Conservation (phyloP, 1,140 invertebrate species). For the Onthophagus taurus region DNA sequence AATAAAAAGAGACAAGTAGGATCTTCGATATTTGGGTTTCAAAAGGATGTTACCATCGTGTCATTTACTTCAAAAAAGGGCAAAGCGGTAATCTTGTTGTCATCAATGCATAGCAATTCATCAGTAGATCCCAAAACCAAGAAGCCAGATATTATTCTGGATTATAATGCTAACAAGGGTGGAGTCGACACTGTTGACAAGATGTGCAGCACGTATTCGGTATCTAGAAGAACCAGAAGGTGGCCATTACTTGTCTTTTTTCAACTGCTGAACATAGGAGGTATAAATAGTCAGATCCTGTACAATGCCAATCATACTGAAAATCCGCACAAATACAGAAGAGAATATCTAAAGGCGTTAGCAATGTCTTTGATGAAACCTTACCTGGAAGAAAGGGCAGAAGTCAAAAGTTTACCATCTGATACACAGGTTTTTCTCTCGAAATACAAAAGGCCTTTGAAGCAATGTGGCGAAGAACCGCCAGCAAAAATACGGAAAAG, state of each 20-base stretch:
- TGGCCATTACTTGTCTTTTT: conserved; percentile 45
- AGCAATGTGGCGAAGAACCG: background rate
- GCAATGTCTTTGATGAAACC: conserved; percentile 3
- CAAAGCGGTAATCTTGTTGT: conserved; percentile 24
- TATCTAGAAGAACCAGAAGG: conserved; percentile 39
- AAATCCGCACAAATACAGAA: too few relatives aligned
- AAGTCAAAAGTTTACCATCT: conserved; percentile 10
- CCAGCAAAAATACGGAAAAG: background rate
- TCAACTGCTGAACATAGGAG: conserved; percentile 42
- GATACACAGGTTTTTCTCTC: conserved; percentile 10
- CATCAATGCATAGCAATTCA: conserved; percentile 25
- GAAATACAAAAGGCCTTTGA: background rate
- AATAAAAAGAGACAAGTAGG: conserved; percentile 5
- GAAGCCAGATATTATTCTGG: conserved; percentile 36
- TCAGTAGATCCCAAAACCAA: conserved; percentile 19
- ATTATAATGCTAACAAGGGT: conserved; percentile 38
- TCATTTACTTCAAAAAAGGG: too few relatives aligned
- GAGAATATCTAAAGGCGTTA: background rate
- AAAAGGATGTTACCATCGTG: too few relatives aligned
- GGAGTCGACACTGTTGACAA: conserved; percentile 35
- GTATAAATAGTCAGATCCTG: conserved; percentile 41
- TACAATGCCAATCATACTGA: conserved; percentile 24
- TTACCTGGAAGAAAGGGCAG: conserved; percentile 15
- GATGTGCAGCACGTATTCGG: conserved; percentile 26
- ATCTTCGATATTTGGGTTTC: too few relatives aligned